Percentiles rank a stretch among this genome's conserved stretches.
phyloP scores from a whole-genome alignment of 2,797 vertebrate species.

The Acipenser ruthenus region DNA sequence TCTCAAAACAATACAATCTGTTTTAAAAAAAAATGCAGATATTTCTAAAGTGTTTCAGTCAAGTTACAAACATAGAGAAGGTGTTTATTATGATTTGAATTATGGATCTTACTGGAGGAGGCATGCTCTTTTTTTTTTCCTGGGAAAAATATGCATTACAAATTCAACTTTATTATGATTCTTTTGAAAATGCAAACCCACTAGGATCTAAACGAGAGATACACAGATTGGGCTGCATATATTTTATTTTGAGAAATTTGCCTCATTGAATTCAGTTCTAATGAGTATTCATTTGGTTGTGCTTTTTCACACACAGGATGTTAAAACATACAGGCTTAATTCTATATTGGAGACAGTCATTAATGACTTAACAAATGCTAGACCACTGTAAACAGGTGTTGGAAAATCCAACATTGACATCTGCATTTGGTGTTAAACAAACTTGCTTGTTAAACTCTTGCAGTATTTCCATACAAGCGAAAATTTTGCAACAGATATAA shows the following conservation, averaged over 20 bases:
- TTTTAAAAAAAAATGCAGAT: background rate
- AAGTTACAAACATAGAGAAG: background rate
- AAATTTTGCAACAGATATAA: slow-evolving; percentile 1
- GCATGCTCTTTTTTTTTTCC: no score
- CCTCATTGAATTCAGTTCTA: slow-evolving; percentile 5
- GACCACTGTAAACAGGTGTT: background rate
- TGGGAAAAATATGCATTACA: no score
- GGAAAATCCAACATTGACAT: background rate
- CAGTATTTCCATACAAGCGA: background rate
- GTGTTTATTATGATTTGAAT: background rate
- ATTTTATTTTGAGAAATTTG: slow-evolving; percentile 11
- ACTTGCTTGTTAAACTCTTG: background rate
- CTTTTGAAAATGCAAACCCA: background rate
- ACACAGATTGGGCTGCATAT: slow-evolving; percentile 2
- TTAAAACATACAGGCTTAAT: background rate
- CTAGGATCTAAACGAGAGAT: background rate
- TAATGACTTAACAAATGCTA: no score
- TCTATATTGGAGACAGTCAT: background rate
- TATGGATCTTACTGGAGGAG: background rate
- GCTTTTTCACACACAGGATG: slow-evolving; percentile 3
- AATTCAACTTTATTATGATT: no score
- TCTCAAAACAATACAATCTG: background rate
- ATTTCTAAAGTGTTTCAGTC: background rate
- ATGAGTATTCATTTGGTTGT: background rate
- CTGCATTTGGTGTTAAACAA: background rate